These are phyloP conservation scores for Pithys albifrons DNA, from an alignment of 2,113 vertebrate genomes.

Conservation along the genomic window DNA sequence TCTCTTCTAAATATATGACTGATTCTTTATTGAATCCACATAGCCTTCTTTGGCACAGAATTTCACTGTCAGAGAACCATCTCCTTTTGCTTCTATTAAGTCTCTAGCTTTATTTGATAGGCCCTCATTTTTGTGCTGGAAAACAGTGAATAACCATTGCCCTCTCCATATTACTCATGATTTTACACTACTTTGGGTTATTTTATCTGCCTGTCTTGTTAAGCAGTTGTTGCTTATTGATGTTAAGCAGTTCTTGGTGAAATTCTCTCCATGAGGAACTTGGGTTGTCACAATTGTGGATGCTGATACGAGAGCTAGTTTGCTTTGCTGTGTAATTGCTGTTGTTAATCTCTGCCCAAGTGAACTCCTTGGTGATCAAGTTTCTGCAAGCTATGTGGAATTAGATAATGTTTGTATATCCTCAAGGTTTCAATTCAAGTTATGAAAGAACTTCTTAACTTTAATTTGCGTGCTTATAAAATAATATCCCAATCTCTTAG, in stretches of 20 bases:
- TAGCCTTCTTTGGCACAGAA: not conserved
- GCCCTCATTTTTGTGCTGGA: not conserved
- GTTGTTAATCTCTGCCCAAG: not conserved
- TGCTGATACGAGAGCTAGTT: not conserved
- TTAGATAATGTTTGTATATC: not conserved
- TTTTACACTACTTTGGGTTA: not conserved
- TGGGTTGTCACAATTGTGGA: not conserved
- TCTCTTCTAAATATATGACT: not conserved
- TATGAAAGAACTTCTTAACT: not conserved
- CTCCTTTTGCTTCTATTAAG: not conserved
- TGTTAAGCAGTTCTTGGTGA: not conserved
- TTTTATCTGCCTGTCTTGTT: not conserved
- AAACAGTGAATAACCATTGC: accelerated
- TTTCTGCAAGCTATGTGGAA: not conserved
- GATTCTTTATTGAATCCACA: not conserved
- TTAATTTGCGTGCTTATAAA: not conserved
- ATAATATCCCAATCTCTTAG: not conserved
- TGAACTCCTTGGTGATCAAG: not conserved
- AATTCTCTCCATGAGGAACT: not conserved
- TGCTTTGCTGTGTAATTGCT: not conserved
- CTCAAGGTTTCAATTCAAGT: not conserved
- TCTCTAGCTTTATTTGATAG: not conserved
- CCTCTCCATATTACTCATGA: not conserved
- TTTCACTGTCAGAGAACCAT: not conserved
- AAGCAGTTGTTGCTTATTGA: not conserved